phyloP scores from a whole-genome alignment of 53 echinoderm and acorn worm genomes.

The Patiria pectinifera region DNA sequence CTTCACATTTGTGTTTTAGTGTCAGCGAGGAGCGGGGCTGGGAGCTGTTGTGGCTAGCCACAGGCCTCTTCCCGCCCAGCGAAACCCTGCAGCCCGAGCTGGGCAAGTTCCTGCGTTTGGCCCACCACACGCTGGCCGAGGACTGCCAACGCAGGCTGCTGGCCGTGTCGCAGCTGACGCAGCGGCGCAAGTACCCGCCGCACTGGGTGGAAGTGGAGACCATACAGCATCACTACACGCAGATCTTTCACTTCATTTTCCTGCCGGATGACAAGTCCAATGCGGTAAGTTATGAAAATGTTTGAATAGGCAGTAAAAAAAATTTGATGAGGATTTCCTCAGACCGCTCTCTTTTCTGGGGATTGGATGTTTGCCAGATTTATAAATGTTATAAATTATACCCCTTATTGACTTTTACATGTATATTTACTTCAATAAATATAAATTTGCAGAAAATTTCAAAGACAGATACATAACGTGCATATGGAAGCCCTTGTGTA shows the following conservation, averaged over 20 bases:
- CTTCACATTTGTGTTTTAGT: not conserved
- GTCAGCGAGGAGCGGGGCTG: constrained; percentile 68
- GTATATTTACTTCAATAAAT: too few relatives aligned
- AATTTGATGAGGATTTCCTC: too few relatives aligned
- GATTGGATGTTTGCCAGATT: too few relatives aligned
- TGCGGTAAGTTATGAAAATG: constrained; percentile 64
- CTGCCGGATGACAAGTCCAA: constrained; percentile 78
- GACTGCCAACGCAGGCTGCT: constrained; percentile 56
- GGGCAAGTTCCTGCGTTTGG: constrained; percentile 53
- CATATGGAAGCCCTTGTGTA: too few relatives aligned
- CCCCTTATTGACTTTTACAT: too few relatives aligned
- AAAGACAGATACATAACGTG: too few relatives aligned
- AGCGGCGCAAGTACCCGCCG: constrained; percentile 57
- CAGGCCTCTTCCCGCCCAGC: constrained; percentile 63
- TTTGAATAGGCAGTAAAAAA: too few relatives aligned
- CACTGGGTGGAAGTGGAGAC: constrained; percentile 76
- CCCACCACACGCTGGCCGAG: constrained; percentile 59
- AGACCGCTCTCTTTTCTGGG: too few relatives aligned
- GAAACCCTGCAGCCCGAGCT: constrained; percentile 41
- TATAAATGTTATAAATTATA: too few relatives aligned
- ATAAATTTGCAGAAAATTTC: too few relatives aligned
- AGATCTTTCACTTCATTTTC: constrained; percentile 71
- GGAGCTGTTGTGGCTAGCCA: constrained; percentile 68
- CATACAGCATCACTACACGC: constrained; percentile 63
- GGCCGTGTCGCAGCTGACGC: not conserved